Base-by-base conservation (phyloP, 2,797 vertebrate genomes). In the Antennarius maculatus region DNA sequence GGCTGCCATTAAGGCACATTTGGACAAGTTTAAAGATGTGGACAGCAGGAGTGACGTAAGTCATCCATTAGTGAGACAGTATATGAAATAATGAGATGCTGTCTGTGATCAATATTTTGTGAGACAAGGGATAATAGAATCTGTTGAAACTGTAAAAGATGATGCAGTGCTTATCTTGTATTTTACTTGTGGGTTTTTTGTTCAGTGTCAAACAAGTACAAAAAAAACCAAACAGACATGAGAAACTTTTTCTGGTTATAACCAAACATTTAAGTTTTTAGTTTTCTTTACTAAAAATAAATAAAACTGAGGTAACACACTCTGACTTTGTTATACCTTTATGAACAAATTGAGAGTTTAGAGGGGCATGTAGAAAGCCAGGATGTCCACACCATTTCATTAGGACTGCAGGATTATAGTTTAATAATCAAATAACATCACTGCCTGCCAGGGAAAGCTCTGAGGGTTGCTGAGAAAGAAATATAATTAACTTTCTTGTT, bases 11-110 rank as follows among this genome's bases (percentile, higher is more conserved):
- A 96, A 93, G 83, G 94, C 95, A 0, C 93, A 98, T 76, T 93
- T 99, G 80, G 97, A 99, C 85, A 98, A 96, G 76, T 96, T 96
- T 91, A 95, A 90, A 71, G 97, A 99, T 70, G 95, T 99, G 18
- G 96, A 99, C 92, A 95, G 97, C 88, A 94, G 96, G 74, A 97
- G 97, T 55, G 98, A 99, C 87, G 98, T 99, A 78, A 90, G 92
- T 91, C 52, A 12, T 18, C 4, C 14, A 12, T 46, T 18, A 17
- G 96, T 97, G 76, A 88, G 91, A 88, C 46, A 13, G 16, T 12
- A 54, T 57, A 15, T 17, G 57, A 42, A 64, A 29, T 48, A 54
- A 71, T 56, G 15, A 47, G 34, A 61, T 34, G 42, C 56, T 69
- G 52, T 66, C 9, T 52, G 56, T 57, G 37, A 69, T 57, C 23